A percentile compares a stretch with the other conserved stretches of the same genome.
Conservation (phyloP, 2,797 vertebrate species). For the Rhadinocentrus ornatus region DNA sequence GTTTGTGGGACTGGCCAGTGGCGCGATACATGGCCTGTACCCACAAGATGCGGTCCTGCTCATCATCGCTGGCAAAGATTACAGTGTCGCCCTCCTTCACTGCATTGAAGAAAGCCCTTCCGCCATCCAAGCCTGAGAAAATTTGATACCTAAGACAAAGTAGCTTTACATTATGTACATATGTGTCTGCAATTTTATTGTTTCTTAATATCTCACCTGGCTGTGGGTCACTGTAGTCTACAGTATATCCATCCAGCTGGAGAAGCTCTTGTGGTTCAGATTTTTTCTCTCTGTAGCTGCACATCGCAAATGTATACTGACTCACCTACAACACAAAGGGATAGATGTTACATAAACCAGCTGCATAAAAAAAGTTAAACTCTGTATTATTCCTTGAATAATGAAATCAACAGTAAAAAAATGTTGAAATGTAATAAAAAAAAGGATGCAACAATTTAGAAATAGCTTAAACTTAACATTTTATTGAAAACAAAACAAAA, state of each 20-base stretch:
- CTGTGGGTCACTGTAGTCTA: constrained; percentile 99
- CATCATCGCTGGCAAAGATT: constrained; percentile 98
- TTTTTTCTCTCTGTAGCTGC: constrained; percentile 99
- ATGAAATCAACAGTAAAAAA: not conserved
- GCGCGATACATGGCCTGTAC: constrained; percentile 99
- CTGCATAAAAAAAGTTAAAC: not conserved
- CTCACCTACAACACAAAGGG: constrained; percentile 88
- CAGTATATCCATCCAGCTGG: constrained; percentile 97
- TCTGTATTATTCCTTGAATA: not conserved
- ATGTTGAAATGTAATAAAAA: not conserved
- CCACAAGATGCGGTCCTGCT: constrained; percentile 99
- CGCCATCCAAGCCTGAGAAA: constrained; percentile 94
- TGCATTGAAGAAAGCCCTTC: constrained; percentile 97
- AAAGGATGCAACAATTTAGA: not conserved
- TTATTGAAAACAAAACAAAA: no score
- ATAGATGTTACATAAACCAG: constrained; percentile 35
- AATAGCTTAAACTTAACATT: no score
- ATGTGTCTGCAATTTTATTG: not conserved
- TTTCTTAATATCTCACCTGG: constrained; percentile 84
- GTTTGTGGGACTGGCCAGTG: constrained; percentile 99
- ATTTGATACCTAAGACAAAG: not conserved
- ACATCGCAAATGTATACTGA: constrained; percentile 99
- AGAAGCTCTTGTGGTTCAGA: constrained; percentile 98
- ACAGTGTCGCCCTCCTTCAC: constrained; percentile 99
- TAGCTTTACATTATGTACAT: not conserved